phyloP scores from a whole-genome alignment of 92 coral and sea anemone genomes.

The Epizoanthus ramosus region DNA sequence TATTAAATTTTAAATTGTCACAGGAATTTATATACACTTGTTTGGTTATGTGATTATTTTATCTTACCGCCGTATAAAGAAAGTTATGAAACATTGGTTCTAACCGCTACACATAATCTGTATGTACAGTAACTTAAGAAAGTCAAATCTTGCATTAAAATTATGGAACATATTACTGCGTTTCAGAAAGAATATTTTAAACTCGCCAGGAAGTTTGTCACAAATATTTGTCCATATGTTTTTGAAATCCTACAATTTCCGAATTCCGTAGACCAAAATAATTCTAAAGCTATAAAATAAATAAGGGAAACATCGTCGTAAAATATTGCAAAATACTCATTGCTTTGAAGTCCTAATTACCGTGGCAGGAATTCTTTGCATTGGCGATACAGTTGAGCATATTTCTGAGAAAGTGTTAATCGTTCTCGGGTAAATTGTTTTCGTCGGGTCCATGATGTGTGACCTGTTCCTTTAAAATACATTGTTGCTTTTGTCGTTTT shows the following conservation, averaged over 20 bases:
- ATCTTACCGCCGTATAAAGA: too few relatives aligned
- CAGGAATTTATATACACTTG: too few relatives aligned
- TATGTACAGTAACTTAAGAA: not conserved
- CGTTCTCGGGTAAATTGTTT: not conserved
- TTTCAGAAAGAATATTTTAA: not conserved
- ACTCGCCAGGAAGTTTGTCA: not conserved
- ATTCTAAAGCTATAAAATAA: not conserved
- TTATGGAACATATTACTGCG: not conserved
- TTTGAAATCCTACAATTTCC: too few relatives aligned
- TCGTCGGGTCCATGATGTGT: too few relatives aligned
- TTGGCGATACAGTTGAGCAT: not conserved
- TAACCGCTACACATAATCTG: too few relatives aligned
- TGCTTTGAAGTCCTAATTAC: too few relatives aligned
- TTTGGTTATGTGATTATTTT: too few relatives aligned
- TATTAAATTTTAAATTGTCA: too few relatives aligned
- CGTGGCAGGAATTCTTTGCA: not conserved
- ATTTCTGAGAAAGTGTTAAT: conserved; percentile 3
- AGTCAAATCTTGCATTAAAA: not conserved
- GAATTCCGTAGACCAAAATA: not conserved
- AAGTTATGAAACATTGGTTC: too few relatives aligned
- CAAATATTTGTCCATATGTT: conserved; percentile 1
- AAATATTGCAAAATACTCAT: not conserved
- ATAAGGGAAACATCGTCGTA: not conserved
- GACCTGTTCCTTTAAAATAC: too few relatives aligned
- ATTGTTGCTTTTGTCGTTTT: too few relatives aligned